phyloP scores from a whole-genome alignment of 2,888 invertebrate genomes.

The Oasisia sp. region DNA sequence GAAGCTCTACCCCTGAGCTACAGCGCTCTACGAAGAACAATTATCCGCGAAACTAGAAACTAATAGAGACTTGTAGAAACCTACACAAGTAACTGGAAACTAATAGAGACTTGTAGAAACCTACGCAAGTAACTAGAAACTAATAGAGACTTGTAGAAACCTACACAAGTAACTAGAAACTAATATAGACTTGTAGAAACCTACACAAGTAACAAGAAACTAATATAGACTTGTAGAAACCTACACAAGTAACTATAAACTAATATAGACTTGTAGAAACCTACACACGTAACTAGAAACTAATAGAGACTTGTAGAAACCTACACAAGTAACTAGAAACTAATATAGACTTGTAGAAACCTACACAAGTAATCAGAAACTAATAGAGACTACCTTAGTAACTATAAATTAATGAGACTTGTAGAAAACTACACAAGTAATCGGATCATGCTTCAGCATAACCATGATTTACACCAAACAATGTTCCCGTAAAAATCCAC shows the following conservation, averaged over 20 bases:
- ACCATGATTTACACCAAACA: no score
- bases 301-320: background rate
- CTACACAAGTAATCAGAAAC: background rate
- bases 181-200: background rate
- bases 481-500: no score
- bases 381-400: no score
- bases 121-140: background rate
- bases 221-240: no score
- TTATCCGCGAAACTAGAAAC: background rate
- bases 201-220: background rate
- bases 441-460: background rate
- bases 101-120: background rate
- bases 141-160: background rate
- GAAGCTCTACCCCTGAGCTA: no score
- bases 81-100: background rate
- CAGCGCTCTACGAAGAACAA: no score
- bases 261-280: no score
- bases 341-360: background rate
- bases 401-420: no score
- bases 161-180: background rate
- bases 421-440: background rate
- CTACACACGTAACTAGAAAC: background rate
- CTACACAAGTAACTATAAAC: no score
- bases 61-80: background rate
- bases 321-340: background rate